A percentile compares a stretch with the other conserved stretches of the same genome.
phyloP scores from a whole-genome alignment of 2,113 vertebrate species.

The Bettongia penicillata region DNA sequence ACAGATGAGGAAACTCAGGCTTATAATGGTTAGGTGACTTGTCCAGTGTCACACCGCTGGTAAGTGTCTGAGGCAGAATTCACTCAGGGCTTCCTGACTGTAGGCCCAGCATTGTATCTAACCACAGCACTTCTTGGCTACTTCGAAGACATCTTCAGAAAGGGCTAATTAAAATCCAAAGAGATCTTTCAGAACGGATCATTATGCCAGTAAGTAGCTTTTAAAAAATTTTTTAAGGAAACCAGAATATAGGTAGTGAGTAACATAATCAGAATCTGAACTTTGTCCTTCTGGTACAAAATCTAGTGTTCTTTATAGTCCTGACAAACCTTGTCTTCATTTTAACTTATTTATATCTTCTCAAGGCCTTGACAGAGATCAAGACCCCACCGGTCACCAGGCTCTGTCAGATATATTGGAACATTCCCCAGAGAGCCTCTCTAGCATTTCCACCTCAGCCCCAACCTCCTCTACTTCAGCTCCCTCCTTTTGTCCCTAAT shows the following conservation, averaged over 20 bases:
- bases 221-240: not conserved
- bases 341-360: not conserved
- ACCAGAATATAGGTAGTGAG: not conserved
- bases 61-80: not conserved
- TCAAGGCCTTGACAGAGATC: not conserved
- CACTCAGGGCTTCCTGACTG: not conserved
- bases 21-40: not conserved
- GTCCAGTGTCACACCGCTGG: not conserved
- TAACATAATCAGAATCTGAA: not conserved
- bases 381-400: not conserved
- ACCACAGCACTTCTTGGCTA: not conserved
- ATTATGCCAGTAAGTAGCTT: not conserved
- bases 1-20: not conserved
- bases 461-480: not conserved
- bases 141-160: not conserved
- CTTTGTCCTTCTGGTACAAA: not conserved
- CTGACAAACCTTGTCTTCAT: not conserved
- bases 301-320: not conserved
- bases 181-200: constrained; percentile 15
- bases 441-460: not conserved
- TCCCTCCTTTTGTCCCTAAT: not conserved
- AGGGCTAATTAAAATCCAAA: constrained; percentile 12
- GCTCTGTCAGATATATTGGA: not conserved
- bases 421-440: not conserved
- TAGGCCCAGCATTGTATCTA: not conserved